Conservation (phyloP, 2,888 invertebrate species). For the Pristionchus arcanus region DNA sequence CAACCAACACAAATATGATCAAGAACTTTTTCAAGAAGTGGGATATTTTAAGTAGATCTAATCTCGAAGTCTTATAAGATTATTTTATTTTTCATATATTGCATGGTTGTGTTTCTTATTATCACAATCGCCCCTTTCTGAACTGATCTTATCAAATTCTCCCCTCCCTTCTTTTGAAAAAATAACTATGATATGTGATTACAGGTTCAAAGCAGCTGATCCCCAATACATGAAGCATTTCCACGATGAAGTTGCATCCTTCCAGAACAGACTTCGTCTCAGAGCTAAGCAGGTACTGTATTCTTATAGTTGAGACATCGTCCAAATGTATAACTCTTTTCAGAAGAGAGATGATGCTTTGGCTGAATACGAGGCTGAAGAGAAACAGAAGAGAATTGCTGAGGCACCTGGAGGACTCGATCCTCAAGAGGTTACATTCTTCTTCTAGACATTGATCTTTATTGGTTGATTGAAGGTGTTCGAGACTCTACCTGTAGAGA, state of each 20-base stretch:
- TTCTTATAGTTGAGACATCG: conserved; percentile 56
- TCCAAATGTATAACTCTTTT: background rate
- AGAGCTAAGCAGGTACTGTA: conserved; percentile 85
- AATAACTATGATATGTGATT: background rate
- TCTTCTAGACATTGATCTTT: background rate
- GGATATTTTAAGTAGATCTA: conserved; percentile 6
- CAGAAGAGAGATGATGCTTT: conserved; percentile 83
- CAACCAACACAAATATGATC: conserved; percentile 74
- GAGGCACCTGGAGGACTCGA: conserved; percentile 98
- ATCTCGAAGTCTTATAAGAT: too few relatives aligned
- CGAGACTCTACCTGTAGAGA: conserved; percentile 89
- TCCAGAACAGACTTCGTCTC: conserved; percentile 90
- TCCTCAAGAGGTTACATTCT: conserved; percentile 89
- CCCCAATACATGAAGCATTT: conserved; percentile 93
- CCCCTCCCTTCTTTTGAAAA: too few relatives aligned
- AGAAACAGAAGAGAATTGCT: conserved; percentile 87
- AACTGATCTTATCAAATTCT: background rate
- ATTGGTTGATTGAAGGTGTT: conserved; percentile 81
- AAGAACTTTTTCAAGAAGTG: conserved; percentile 78
- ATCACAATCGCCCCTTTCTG: background rate
- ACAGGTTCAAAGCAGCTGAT: conserved; percentile 93
- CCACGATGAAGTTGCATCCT: conserved; percentile 91
- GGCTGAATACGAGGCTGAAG: conserved; percentile 88
- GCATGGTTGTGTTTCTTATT: background rate
- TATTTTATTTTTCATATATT: too few relatives aligned